Evolutionary conservation across 2,888 invertebrate species (phyloP).

Genomic region (Penaeus monodon): DNA sequence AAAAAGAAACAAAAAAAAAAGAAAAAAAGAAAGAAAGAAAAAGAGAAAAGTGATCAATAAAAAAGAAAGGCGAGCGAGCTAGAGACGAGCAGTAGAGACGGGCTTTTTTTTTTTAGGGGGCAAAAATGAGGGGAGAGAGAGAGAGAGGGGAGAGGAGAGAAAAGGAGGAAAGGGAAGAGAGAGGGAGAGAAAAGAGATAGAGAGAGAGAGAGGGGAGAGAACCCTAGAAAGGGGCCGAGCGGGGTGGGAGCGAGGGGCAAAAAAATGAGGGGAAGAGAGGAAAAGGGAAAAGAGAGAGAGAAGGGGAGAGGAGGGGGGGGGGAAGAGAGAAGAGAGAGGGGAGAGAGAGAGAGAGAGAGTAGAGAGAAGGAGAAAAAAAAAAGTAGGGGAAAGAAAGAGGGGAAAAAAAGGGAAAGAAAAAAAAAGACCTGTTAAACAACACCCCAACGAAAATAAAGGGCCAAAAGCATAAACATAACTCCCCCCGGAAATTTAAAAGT

Average conservation of each 20-base stretch:
- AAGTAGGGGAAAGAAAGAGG: no score
- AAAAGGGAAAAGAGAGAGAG: background rate
- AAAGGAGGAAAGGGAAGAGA: background rate
- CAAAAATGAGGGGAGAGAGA: no score
- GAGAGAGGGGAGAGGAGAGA: background rate
- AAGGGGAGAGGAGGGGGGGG: background rate
- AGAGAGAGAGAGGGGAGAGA: no score
- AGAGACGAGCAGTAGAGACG: no score
- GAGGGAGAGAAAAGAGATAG: background rate
- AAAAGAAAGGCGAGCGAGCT: background rate
- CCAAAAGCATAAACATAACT: no score
- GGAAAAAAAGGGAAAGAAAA: no score
- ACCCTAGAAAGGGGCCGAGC: no score
- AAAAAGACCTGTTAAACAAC: background rate
- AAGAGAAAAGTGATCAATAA: background rate
- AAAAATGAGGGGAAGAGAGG: no score
- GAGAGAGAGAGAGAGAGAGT: background rate
- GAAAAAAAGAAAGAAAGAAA: background rate
- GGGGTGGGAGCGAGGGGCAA: background rate
- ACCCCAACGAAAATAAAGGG: no score
- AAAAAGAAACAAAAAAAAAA: background rate
- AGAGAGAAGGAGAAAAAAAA: background rate
- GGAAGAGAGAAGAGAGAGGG: background rate
- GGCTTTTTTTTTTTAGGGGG: no score
- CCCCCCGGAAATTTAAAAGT: no score